These are phyloP conservation scores for Tauraco hartlaubi DNA, from an alignment of 2,797 vertebrate species.

Conservation along the genomic window DNA sequence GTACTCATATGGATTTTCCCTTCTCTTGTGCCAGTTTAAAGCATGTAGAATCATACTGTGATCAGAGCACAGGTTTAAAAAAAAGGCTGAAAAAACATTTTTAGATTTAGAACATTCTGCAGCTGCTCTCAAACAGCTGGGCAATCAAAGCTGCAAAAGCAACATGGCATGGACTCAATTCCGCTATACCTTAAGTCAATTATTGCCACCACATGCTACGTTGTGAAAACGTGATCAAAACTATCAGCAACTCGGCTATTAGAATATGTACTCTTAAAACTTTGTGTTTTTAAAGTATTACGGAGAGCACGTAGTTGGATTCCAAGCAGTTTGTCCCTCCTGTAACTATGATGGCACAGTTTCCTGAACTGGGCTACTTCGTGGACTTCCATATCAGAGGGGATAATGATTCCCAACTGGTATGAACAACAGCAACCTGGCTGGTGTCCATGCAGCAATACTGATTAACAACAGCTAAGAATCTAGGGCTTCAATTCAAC, in stretches of 20 bases:
- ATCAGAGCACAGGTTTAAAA: not conserved
- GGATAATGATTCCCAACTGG: not conserved
- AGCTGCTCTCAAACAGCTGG: not conserved
- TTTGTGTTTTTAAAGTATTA: not conserved
- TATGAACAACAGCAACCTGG: not conserved
- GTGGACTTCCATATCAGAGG: not conserved
- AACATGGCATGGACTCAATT: not conserved
- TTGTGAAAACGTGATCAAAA: not conserved
- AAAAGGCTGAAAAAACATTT: not conserved
- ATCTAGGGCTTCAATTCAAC: not conserved
- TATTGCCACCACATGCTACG: not conserved
- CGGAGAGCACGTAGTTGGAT: not conserved
- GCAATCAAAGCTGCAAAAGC: not conserved
- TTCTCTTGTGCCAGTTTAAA: not conserved
- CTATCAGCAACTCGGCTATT: not conserved
- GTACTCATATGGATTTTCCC: not conserved
- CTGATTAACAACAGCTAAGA: not conserved
- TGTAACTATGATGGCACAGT: not conserved
- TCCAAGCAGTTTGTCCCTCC: not conserved
- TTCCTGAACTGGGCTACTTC: not conserved
- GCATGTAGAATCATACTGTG: not conserved
- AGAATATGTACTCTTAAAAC: not conserved
- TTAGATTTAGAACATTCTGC: not conserved
- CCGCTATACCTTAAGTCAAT: not conserved
- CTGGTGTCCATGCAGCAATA: not conserved